Percentiles rank a stretch among this genome's conserved stretches.
These are phyloP conservation scores for Metopolophium dirhodum DNA, from an alignment of 1,140 invertebrate species.

Conservation along the genomic window DNA sequence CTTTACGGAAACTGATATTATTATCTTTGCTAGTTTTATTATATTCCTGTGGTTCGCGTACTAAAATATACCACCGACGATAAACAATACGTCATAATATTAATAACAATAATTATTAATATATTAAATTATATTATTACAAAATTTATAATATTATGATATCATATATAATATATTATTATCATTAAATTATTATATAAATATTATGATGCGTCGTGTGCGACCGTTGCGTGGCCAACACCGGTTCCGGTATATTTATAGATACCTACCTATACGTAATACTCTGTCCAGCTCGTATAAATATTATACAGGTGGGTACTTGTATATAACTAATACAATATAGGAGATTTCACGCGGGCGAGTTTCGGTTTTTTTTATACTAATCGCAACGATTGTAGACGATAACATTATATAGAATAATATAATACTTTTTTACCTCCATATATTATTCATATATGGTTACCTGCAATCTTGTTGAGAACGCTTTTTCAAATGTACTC, in stretches of 20 bases:
- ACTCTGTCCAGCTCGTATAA: not conserved
- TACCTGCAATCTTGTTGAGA: no score
- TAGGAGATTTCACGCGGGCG: not conserved
- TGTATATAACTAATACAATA: not conserved
- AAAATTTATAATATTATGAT: not conserved
- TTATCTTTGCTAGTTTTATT: no score
- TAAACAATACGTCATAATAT: not conserved
- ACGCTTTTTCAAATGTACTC: no score
- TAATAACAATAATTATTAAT: not conserved
- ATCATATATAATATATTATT: not conserved
- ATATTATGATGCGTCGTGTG: not conserved
- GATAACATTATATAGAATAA: not conserved
- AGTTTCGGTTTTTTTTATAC: not conserved
- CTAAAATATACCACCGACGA: not conserved
- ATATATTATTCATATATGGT: no score
- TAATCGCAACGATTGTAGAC: not conserved
- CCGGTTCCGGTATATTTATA: not conserved
- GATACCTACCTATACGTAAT: not conserved
- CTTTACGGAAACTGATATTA: not conserved
- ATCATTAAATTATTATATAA: not conserved
- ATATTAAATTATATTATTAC: no score
- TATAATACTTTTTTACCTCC: not conserved
- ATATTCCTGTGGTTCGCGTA: not conserved
- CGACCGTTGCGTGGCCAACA: not conserved
- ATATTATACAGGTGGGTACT: not conserved